Base-by-base conservation (phyloP, 1,140 invertebrate genomes). In the Trichoplusia ni region DNA sequence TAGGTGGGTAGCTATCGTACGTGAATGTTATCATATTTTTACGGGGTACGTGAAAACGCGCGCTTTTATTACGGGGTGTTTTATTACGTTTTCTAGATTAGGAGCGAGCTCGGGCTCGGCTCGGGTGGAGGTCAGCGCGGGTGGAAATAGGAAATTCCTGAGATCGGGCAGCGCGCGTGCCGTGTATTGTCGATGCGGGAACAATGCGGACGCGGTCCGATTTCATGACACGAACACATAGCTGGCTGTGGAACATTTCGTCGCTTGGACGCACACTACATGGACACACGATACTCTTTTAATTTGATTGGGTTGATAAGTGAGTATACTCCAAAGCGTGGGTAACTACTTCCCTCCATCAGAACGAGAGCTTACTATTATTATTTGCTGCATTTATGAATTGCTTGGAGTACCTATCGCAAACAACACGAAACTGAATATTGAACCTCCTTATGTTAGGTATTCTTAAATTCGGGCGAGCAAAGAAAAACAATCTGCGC, bases 1-100 rank as follows among this genome's bases (percentile, higher is more conserved):
- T 35, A 25, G 54, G 38, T 42, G 44, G 38, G 44, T 29, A 13
- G 42, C 21, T 27, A 46, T 60, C 62, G 72, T 81, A 80, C 84
- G 84, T 82, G 84, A 81, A 81, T 74, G 83, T 89, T 89, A 89
- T 88, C 86, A 89, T 86, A 86, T 85, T 88, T 89, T 89, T 89
- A 89, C 75, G 78, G 79, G 54, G 64, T 66, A 84, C 81, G 82
- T 86, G 84, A 84, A 86, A 89, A 86, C 75, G 81, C 73, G 77
- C 69, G 72, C 40, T 89, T 89, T 88, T 89, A 86, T 86, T 85
- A 82, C 71, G 75, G 79, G 64, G 69, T 59, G 72, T 81, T 89
- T 89, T 89, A 89, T 89, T 88, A 84, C 77, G 71, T 77, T 78
- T 75, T 76, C 80, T 86, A 88, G 86, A 89, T 89, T 89, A 89